Base-by-base conservation (phyloP, 2,888 invertebrate species). In the Tachystola acroxantha region DNA sequence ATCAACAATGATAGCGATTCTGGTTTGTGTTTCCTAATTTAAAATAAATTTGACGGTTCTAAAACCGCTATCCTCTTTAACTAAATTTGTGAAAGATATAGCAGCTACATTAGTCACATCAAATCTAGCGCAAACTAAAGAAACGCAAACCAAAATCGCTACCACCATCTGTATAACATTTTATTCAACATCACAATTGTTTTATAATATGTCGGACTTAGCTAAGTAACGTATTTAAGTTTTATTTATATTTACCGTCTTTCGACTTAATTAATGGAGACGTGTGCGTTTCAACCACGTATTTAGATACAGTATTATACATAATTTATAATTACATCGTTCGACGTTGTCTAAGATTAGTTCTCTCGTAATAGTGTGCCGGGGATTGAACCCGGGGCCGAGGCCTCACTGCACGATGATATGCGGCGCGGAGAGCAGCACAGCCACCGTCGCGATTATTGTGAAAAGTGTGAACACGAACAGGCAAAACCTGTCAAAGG, bases 401-500 rank as follows among this genome's bases (percentile, higher is more conserved):
- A 39, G 39, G 43, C 55, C n/a, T 81, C 91, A 96, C 90, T 96
- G 96, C 82, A 96, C 96, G 82, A 96, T 96, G 80, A 97, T 96
- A 88, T 97, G 96, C 54, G 97, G 97, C 67, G 97, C 97, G 55
- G 95, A 95, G 59, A 95, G 89, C 64, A 97, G 89, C 75, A 96
- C 96, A 56, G 96, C 94, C 64, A 96, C 94, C 59, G 97, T 96
- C 61, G 96, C 96, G 74, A 96, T 93, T 79, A 96, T 91, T 68
- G 96, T 97, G 89, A 97, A 97, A 80, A 96, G 88, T 47, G 96
- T 96, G 90, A 98, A 98, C 75, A 97, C 93, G 88, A 96, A 95
- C 86, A 98, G 91, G 88, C 98, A 98, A 88, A 97, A 94, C 88
- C 94, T 92, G 85, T 1, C 49, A 43, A 75, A 69, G 54, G 58